These are phyloP conservation scores for Phallusia fumigata DNA, from an alignment of 23 tunicate species.

Conservation along the genomic window DNA sequence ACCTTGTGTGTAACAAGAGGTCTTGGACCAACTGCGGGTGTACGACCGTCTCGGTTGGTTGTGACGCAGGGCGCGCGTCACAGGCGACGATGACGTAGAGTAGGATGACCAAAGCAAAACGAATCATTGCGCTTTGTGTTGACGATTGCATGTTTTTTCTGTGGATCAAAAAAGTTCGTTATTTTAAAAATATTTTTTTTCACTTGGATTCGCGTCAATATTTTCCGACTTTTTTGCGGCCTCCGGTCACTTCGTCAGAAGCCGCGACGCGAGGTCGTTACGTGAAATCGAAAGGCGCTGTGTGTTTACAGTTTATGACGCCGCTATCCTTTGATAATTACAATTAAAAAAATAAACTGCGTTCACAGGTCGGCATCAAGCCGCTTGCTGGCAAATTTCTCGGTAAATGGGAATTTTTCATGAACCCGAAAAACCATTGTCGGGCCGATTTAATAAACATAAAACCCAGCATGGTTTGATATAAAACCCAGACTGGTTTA, in stretches of 20 bases:
- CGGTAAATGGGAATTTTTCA: neutral
- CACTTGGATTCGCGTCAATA: no score
- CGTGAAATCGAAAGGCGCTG: neutral
- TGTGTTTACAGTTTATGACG: neutral
- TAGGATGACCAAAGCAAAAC: neutral
- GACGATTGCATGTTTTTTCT: neutral
- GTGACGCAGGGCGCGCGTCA: slow-evolving; percentile 17
- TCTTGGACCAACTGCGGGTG: neutral
- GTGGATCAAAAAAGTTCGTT: neutral
- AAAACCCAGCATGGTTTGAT: no score
- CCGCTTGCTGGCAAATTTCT: no score
- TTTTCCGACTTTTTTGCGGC: neutral
- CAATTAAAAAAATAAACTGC: neutral
- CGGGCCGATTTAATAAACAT: no score
- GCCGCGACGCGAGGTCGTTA: neutral
- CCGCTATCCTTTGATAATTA: neutral
- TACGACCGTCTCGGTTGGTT: neutral
- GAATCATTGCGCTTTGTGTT: neutral
- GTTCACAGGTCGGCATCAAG: neutral
- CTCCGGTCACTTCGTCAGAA: neutral
- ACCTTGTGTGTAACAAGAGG: neutral
- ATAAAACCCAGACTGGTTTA: no score
- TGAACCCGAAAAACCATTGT: neutral
- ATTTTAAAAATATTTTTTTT: neutral
- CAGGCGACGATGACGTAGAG: slow-evolving; percentile 2